These are phyloP conservation scores for Ovis canadensis DNA, from an alignment of 2,113 vertebrate species.

Conservation along the genomic window DNA sequence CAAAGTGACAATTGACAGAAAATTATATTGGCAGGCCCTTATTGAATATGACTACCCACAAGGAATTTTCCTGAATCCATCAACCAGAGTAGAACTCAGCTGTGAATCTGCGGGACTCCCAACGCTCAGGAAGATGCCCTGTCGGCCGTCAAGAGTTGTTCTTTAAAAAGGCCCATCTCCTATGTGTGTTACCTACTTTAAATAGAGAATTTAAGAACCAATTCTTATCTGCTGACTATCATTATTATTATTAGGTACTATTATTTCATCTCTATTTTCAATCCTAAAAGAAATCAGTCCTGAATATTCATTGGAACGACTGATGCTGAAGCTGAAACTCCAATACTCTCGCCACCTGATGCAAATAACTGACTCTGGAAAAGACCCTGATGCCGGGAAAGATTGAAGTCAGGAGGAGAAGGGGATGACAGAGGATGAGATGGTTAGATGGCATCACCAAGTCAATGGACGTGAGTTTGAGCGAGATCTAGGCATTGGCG, in stretches of 20 bases:
- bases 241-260: background rate
- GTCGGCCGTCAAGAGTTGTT: background rate
- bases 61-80: conserved; percentile 49
- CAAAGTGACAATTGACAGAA: conserved; percentile 45
- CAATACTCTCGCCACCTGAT: background rate
- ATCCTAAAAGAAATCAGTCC: background rate
- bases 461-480: background rate
- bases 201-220: background rate
- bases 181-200: background rate
- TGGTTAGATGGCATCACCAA: background rate
- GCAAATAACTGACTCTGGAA: background rate
- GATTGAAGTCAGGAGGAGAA: background rate
- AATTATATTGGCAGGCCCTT: conserved; percentile 36
- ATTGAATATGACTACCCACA: background rate
- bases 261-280: background rate
- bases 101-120: background rate
- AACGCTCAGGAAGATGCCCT: background rate
- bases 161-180: background rate
- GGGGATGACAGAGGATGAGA: background rate
- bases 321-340: background rate
- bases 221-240: background rate
- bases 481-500: background rate
- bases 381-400: background rate
- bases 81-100: background rate
- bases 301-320: background rate